phyloP scores from a whole-genome alignment of 2,888 invertebrate species.

The Crossocerus cetratus region DNA sequence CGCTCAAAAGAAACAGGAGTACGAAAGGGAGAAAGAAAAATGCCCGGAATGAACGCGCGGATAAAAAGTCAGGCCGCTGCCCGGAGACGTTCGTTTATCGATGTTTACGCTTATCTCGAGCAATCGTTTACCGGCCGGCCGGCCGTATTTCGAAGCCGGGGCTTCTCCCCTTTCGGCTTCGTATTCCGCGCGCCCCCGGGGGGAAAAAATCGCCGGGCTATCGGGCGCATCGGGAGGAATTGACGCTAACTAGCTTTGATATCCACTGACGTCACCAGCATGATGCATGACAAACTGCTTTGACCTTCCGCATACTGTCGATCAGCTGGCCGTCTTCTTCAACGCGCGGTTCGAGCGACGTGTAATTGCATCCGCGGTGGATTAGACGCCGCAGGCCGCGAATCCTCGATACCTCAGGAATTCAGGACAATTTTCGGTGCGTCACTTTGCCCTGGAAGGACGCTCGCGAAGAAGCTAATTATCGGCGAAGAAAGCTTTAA shows the following conservation, averaged over 20 bases:
- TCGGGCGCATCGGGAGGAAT: slow-evolving; percentile 32
- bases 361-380: too few species aligned
- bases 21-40: neutral
- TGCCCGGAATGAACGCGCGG: slow-evolving; percentile 12
- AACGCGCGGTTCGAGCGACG: neutral
- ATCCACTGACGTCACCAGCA: slow-evolving; percentile 1
- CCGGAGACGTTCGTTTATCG: slow-evolving; percentile 37
- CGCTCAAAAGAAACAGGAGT: neutral
- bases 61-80: slow-evolving; percentile 30
- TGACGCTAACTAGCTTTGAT: slow-evolving; percentile 35
- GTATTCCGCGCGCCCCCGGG: slow-evolving; percentile 33
- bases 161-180: slow-evolving; percentile 27
- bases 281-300: slow-evolving; percentile 28
- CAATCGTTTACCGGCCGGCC: slow-evolving; percentile 43
- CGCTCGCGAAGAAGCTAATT: too few species aligned
- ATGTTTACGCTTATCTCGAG: slow-evolving; percentile 40
- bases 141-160: slow-evolving; percentile 11
- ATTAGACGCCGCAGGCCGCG: too few species aligned
- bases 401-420: too few species aligned
- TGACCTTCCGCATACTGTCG: slow-evolving; percentile 17
- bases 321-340: neutral
- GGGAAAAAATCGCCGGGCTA: slow-evolving; percentile 32
- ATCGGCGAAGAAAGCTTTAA: too few species aligned
- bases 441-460: too few species aligned
- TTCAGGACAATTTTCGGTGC: too few species aligned